Evolutionary conservation across 2,797 vertebrate species (phyloP).

Genomic region (Scyliorhinus canicula): DNA sequence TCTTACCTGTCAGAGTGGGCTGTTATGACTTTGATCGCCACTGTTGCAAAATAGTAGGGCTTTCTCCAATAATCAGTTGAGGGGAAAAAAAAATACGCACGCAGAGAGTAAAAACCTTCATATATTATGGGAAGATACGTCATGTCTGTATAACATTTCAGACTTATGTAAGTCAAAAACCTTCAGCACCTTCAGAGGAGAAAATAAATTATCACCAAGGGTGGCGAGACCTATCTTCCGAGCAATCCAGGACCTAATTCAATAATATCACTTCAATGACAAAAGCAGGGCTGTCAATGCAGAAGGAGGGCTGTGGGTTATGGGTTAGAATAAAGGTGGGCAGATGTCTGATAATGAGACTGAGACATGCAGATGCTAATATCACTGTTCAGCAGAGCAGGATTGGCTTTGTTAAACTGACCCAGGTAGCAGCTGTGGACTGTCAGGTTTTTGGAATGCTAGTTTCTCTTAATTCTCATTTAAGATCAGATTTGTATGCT

Average conservation of each 20-base stretch:
- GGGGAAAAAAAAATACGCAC: conserved; percentile 49
- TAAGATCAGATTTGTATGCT: conserved; percentile 71
- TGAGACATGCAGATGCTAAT: conserved; percentile 95
- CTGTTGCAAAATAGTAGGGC: conserved; percentile 66
- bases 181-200: conserved; percentile 25
- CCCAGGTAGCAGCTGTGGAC: conserved; percentile 86
- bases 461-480: conserved; percentile 78
- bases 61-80: conserved; percentile 59
- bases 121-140: conserved; percentile 32
- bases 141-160: conserved; percentile 35
- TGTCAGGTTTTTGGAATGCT: conserved; percentile 74
- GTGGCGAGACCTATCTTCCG: conserved; percentile 22
- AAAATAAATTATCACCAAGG: conserved; percentile 27
- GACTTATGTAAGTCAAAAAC: conserved; percentile 32
- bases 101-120: conserved; percentile 46
- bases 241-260: conserved; percentile 47
- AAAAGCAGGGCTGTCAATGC: conserved; percentile 83
- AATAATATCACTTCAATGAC: conserved; percentile 66
- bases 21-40: conserved; percentile 73
- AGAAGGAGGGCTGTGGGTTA: conserved; percentile 60
- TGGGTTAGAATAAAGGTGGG: conserved; percentile 83
- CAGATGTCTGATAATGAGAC: conserved; percentile 99
- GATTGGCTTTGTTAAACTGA: conserved; percentile 79
- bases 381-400: conserved; percentile 70
- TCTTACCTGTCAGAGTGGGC: conserved; percentile 72